A percentile compares a stretch with the other conserved stretches of the same genome.
These are phyloP conservation scores for Aphyosemion australe DNA, from an alignment of 2,113 vertebrate genomes.

Conservation along the genomic window DNA sequence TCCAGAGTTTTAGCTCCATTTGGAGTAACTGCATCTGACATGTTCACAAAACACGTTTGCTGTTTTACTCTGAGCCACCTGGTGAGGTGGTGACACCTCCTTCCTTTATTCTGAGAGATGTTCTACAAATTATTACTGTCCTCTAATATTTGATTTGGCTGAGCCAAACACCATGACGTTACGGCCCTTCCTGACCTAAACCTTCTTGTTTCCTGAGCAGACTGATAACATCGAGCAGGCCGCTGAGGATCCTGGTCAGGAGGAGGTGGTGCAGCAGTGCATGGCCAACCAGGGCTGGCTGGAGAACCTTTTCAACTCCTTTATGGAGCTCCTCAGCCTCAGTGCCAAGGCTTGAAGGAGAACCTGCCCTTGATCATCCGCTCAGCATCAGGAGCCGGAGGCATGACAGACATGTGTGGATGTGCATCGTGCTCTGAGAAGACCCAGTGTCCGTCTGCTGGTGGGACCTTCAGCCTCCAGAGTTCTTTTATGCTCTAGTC, in stretches of 20 bases:
- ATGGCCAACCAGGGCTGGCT: conserved; percentile 92
- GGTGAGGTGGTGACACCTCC: no score
- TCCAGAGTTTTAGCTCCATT: no score
- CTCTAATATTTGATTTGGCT: no score
- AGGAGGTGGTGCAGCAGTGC: conserved; percentile 93
- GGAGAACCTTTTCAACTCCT: conserved; percentile 88
- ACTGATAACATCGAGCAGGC: conserved; percentile 88
- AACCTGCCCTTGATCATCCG: background rate
- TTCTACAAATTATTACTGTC: no score
- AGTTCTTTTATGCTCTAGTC: conserved; percentile 33
- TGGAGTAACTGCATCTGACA: no score
- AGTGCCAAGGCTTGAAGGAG: conserved; percentile 68
- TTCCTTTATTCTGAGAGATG: no score
- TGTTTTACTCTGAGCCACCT: no score
- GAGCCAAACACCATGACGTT: no score
- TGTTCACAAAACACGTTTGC: no score
- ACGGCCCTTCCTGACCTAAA: background rate
- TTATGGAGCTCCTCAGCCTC: conserved; percentile 86
- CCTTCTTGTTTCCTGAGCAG: conserved; percentile 61
- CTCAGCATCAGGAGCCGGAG: conserved; percentile 1
- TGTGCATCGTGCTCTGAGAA: background rate
- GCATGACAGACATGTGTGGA: background rate
- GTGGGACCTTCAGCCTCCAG: conserved; percentile 12
- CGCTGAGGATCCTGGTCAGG: conserved; percentile 88
- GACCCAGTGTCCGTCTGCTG: background rate